Conservation (phyloP, 92 coral and sea anemone genomes). For the Ricordea florida region DNA sequence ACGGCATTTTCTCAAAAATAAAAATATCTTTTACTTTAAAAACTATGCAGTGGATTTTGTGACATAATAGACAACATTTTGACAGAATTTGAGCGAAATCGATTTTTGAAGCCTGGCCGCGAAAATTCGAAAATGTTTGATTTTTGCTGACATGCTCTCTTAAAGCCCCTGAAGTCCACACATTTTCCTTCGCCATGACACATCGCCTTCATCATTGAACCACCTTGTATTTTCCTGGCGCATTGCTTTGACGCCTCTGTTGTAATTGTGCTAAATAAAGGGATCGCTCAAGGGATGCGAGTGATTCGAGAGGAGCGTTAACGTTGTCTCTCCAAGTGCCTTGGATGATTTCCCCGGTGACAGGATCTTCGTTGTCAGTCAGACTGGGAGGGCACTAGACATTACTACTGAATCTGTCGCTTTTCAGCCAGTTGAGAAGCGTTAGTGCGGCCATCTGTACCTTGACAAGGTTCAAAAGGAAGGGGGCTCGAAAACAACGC, state of each 20-base stretch:
- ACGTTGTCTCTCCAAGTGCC: slow-evolving; percentile 22
- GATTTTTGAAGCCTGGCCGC: no score
- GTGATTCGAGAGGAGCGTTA: slow-evolving; percentile 29
- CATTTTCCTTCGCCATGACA: no score
- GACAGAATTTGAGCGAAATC: no score
- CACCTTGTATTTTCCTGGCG: slow-evolving; percentile 7
- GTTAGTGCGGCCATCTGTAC: not conserved
- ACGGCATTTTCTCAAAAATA: no score
- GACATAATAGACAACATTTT: no score
- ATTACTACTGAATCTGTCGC: not conserved
- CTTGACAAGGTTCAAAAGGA: not conserved
- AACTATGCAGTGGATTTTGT: no score
- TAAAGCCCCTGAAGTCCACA: no score
- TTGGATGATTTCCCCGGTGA: no score
- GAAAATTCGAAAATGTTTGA: no score
- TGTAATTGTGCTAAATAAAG: not conserved
- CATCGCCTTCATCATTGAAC: slow-evolving; percentile 5
- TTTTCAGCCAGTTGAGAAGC: not conserved
- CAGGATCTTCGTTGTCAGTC: no score
- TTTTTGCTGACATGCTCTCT: slow-evolving; percentile 9
- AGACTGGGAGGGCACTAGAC: not conserved
- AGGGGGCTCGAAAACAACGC: not conserved
- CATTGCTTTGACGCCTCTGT: slow-evolving; percentile 6
- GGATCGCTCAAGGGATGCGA: not conserved
- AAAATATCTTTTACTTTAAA: no score